Evolutionary conservation across 2,888 invertebrate species (phyloP), one percentile per base, ranked within the genome.

Genomic region (Margaritifera margaritifera): DNA sequence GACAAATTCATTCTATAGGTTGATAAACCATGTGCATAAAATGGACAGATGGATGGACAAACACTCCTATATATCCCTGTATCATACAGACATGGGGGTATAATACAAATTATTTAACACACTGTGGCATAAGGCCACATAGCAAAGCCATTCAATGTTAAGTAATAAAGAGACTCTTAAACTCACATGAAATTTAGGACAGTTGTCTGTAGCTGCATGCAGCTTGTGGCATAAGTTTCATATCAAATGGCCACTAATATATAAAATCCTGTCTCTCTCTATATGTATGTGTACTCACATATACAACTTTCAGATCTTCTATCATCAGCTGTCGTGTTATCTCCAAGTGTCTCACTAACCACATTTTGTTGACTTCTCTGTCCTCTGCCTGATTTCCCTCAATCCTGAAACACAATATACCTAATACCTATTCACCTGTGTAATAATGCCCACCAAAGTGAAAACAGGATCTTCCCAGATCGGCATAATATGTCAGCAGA

Each of bases 331-430:
- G 95, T 55, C 98, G 92, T 0, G 95, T 95, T 58, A 90, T 85
- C 90, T 99, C 99, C 66, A 99, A 91, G 89, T 99, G 97, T 31
- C 96, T 92, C 5, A 98, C 97, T 20, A 99, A 92, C 99, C 99
- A 99, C 91, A 97, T 93, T 90, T 98, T 98, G 90, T 97, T 95
- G 81, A 95, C 94, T 25, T 92, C 93, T 31, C 98, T 91, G 85
- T 97, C 97, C 84, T 98, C 98, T 6, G 98, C 93, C 80, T 98
- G 96, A 8, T 96, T 98, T 0, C 98, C 98, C 90, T 98, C 98
- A 66, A 99, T 95, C 69, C 96, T 93, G 71, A 94, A 94, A 77
- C 25, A 56, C 18, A 24, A 19, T 54, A 62, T 2, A 61, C 31
- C 22, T 1, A 2, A 56, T 25, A 42, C 51, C 24, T 63, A 15